Percentiles rank a stretch among this genome's conserved stretches.
phyloP scores from a whole-genome alignment of 2,113 vertebrate species.

The Equus quagga region DNA sequence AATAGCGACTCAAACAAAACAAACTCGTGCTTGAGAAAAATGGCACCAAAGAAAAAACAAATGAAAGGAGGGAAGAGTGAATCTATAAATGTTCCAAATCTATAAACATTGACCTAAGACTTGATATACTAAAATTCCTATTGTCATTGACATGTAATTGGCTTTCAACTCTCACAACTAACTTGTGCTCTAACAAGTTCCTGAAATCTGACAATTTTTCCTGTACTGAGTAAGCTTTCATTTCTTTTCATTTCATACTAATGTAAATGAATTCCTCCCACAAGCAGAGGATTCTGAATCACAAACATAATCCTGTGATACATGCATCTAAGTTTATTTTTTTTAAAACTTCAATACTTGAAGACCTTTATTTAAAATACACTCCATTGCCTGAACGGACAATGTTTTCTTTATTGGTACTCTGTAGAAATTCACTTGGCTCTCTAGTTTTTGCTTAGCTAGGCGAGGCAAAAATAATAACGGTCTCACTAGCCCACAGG shows the following conservation, averaged over 20 bases:
- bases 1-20: conserved; percentile 44
- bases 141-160: neutral
- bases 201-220: conserved; percentile 31
- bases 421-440: neutral
- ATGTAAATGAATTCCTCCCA: neutral
- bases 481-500: neutral
- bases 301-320: conserved; percentile 5
- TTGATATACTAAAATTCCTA: neutral
- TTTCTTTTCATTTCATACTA: neutral
- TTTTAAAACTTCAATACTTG: neutral
- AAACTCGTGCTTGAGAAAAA: conserved; percentile 22
- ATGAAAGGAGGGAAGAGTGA: neutral
- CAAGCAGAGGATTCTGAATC: neutral
- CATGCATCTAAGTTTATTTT: neutral
- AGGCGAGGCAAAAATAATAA: conserved; percentile 19
- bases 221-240: neutral
- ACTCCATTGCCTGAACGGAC: neutral
- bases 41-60: conserved; percentile 49
- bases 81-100: neutral
- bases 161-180: conserved; percentile 29
- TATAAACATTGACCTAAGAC: neutral
- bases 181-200: conserved; percentile 20
- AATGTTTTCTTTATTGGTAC: conserved; percentile 40
- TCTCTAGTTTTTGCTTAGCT: conserved; percentile 11
- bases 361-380: conserved; percentile 49